A percentile compares a stretch with the other conserved stretches of the same genome.
These are phyloP conservation scores for Scaptomyza flava DNA, from an alignment of 2,888 invertebrate genomes.

Conservation along the genomic window DNA sequence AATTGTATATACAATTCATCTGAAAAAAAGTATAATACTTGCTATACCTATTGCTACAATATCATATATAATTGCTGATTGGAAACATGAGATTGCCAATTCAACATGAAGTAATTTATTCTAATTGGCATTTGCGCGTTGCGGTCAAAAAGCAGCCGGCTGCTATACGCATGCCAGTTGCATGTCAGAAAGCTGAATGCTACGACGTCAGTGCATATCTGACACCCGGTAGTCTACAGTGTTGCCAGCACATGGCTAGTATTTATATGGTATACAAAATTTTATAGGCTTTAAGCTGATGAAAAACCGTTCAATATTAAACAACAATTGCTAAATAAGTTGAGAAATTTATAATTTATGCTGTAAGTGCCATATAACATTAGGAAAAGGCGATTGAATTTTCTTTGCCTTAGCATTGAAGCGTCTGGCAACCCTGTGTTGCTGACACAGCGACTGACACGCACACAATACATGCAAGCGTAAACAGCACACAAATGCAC, in stretches of 20 bases:
- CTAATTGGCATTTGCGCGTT: slow-evolving; percentile 30
- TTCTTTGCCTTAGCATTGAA: accelerated
- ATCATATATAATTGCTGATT: slow-evolving; percentile 7
- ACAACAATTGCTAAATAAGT: neutral
- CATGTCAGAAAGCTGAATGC: slow-evolving; percentile 53
- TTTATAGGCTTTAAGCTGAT: accelerated
- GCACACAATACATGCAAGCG: slow-evolving; percentile 56
- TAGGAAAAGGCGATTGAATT: neutral
- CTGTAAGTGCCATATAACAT: neutral
- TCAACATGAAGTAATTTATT: slow-evolving; percentile 5
- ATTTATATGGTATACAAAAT: slow-evolving; percentile 14
- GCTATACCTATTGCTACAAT: too few species aligned
- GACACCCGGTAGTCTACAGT: slow-evolving; percentile 41
- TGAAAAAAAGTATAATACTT: too few species aligned
- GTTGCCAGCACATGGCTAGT: slow-evolving; percentile 33
- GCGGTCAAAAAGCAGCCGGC: slow-evolving; percentile 31
- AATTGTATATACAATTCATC: too few species aligned
- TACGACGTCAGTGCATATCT: slow-evolving; percentile 26
- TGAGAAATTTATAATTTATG: slow-evolving; percentile 6
- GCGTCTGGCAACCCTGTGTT: slow-evolving; percentile 51
- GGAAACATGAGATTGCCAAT: slow-evolving; percentile 2
- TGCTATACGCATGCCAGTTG: slow-evolving; percentile 12
- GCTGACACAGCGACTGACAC: slow-evolving; percentile 58
- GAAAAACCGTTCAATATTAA: accelerated
- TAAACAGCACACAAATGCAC: slow-evolving; percentile 38